phyloP scores from a whole-genome alignment of 2,797 vertebrate genomes.

The Crenuchus spilurus region DNA sequence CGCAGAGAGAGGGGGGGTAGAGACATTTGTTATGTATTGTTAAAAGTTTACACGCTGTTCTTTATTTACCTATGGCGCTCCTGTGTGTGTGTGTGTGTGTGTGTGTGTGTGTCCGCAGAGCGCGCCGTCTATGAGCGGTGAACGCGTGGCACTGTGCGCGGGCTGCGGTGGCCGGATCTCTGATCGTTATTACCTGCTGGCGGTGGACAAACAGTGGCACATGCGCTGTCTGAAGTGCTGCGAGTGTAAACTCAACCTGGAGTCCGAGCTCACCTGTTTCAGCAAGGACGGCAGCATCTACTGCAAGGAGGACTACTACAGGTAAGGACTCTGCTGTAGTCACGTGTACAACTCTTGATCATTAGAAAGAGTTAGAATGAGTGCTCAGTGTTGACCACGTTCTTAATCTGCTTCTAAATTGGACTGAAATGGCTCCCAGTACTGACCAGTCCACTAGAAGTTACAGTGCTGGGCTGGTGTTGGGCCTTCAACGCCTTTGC shows the following conservation, averaged over 20 bases:
- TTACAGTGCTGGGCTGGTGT: too few relatives aligned
- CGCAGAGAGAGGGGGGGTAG: too few relatives aligned
- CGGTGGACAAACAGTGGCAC: conserved; percentile 99
- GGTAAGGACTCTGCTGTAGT: too few relatives aligned
- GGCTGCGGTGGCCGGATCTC: conserved; percentile 96
- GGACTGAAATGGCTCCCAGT: too few relatives aligned
- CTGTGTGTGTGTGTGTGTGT: conserved; percentile 17
- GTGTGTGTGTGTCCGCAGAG: conserved; percentile 72
- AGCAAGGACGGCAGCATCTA: conserved; percentile 99
- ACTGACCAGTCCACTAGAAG: too few relatives aligned
- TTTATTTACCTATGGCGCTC: too few relatives aligned
- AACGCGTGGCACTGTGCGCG: conserved; percentile 92
- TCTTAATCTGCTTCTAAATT: too few relatives aligned
- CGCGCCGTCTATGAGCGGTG: conserved; percentile 90
- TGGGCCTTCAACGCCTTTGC: neutral
- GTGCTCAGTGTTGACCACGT: too few relatives aligned
- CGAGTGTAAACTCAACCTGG: conserved; percentile 97
- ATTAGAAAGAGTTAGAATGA: too few relatives aligned
- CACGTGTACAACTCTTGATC: too few relatives aligned
- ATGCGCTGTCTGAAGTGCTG: conserved; percentile 98
- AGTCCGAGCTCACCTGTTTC: conserved; percentile 98
- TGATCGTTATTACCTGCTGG: conserved; percentile 97
- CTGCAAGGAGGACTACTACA: conserved; percentile 99
- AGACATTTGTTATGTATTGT: too few relatives aligned
- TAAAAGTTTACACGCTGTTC: too few relatives aligned